Evolutionary conservation across 2,113 vertebrate genomes (phyloP).

Genomic region (Phalacrocorax aristotelis): DNA sequence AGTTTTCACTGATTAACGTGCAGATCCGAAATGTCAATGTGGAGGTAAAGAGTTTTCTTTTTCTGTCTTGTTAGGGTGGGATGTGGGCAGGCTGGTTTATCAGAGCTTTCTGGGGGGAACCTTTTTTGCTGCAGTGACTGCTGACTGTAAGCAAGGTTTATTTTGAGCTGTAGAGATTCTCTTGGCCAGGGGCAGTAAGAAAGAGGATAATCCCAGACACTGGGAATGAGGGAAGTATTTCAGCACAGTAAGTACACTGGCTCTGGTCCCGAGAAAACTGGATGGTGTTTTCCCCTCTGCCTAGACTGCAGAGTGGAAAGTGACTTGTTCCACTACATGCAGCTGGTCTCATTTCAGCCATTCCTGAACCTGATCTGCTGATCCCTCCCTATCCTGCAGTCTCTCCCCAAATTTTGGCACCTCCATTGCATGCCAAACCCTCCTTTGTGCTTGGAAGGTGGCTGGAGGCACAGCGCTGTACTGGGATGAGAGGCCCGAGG

Average conservation of each 20-base stretch:
- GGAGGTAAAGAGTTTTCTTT: conserved; percentile 79
- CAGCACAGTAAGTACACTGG: background rate
- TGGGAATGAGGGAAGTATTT: background rate
- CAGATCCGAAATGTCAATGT: conserved; percentile 97
- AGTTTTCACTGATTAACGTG: conserved; percentile 97
- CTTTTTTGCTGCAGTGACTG: background rate
- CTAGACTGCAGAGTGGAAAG: background rate
- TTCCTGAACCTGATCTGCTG: background rate
- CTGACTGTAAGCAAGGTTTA: background rate
- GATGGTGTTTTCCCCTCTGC: background rate
- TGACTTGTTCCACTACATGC: background rate
- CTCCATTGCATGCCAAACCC: background rate
- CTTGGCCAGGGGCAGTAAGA: background rate
- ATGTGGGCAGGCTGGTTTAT: background rate
- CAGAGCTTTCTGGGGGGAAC: background rate
- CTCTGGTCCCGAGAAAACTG: background rate
- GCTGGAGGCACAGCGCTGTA: background rate
- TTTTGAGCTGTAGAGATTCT: background rate
- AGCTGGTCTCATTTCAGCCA: background rate
- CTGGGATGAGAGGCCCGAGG: background rate
- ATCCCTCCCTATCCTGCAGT: background rate
- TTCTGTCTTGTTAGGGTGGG: background rate
- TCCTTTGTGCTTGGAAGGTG: background rate
- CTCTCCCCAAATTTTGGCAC: background rate
- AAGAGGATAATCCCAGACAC: background rate